Conservation (phyloP, 2,888 invertebrate genomes). For the Cataglyphis cursor region DNA sequence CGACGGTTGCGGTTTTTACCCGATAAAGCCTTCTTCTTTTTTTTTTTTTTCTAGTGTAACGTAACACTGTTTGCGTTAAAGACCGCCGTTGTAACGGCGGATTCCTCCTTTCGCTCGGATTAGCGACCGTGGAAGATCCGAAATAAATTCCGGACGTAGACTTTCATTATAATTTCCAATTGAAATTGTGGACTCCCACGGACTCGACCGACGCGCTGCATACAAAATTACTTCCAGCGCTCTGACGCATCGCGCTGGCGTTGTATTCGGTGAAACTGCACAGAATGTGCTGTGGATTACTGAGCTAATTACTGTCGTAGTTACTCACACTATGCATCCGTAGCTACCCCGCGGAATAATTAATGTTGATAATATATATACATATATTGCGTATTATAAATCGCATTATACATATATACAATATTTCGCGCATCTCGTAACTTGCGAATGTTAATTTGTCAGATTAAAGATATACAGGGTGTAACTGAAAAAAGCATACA, state of each 20-base stretch:
- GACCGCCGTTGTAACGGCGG: conserved; percentile 18
- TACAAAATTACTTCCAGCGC: conserved; percentile 51
- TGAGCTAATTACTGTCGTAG: conserved; percentile 55
- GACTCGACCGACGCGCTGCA: conserved; percentile 40
- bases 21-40: neutral
- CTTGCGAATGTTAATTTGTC: conserved; percentile 25
- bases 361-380: conserved; percentile 49
- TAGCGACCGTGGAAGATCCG: conserved; percentile 24
- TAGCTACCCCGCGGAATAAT: conserved; percentile 43
- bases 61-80: conserved; percentile 9
- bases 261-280: conserved; percentile 44
- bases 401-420: conserved; percentile 29
- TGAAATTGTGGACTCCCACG: conserved; percentile 47
- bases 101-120: conserved; percentile 28
- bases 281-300: conserved; percentile 48
- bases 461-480: neutral
- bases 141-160: conserved; percentile 45
- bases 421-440: conserved; percentile 14
- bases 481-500: no score
- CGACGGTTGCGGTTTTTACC: neutral
- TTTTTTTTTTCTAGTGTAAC: neutral
- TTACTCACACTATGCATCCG: conserved; percentile 45
- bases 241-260: conserved; percentile 30
- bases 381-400: conserved; percentile 42
- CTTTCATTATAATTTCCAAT: conserved; percentile 55